A percentile compares a stretch with the other conserved stretches of the same genome.
Conservation (phyloP, 2,797 vertebrate species). For the Centropyge bicolor region DNA sequence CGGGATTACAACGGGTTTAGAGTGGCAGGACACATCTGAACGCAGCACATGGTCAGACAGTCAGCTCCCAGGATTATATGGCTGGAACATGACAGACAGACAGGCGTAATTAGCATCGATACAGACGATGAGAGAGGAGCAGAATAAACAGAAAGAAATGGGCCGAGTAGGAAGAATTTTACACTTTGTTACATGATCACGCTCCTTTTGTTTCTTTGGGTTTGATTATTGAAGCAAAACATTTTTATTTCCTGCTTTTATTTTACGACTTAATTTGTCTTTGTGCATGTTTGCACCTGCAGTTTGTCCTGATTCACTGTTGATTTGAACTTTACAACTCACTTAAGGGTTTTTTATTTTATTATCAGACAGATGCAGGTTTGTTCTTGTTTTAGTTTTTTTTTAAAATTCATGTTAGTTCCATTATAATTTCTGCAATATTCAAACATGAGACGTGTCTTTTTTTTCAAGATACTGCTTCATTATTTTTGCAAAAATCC, state of each 20-base stretch:
- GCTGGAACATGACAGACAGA: conserved; percentile 54
- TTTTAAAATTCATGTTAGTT: not conserved
- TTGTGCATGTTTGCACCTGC: not conserved
- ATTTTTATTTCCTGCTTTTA: not conserved
- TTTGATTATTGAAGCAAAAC: too few species aligned
- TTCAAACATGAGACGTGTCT: not conserved
- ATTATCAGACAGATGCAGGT: too few species aligned
- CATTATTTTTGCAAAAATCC: conserved; percentile 2
- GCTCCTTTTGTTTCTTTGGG: too few species aligned
- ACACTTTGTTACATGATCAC: not conserved
- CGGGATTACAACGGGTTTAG: conserved; percentile 79
- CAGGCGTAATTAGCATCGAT: conserved; percentile 31
- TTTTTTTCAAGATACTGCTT: not conserved
- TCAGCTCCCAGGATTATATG: conserved; percentile 57
- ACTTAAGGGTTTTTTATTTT: not conserved
- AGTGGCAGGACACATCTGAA: conserved; percentile 75
- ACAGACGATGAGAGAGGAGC: not conserved
- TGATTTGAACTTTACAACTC: not conserved
- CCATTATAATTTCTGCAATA: not conserved
- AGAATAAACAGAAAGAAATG: not conserved
- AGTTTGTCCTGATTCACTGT: not conserved
- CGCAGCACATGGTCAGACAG: conserved; percentile 68
- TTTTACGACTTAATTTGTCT: not conserved
- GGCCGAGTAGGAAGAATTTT: not conserved
- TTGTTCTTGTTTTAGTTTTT: not conserved